Evolutionary conservation across 2,888 invertebrate species (phyloP), one percentile per base, ranked within the genome.

Genomic region (Standfussiana lucernea): DNA sequence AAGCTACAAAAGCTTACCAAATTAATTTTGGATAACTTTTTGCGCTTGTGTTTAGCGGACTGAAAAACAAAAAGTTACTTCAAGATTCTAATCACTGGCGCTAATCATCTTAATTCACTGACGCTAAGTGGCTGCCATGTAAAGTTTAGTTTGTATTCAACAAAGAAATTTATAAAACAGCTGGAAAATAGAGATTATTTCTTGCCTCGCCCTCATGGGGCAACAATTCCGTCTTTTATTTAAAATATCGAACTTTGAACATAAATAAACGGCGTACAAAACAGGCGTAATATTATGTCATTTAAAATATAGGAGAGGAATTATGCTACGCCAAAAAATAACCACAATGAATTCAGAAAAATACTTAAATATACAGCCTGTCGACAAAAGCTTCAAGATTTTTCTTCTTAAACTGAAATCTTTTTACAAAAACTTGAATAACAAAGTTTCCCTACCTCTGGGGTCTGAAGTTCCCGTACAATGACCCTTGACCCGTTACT

Each of bases 321-420:
- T 59, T 32, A 59, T 8, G 0, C 8, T 32, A 32, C 61, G 5
- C 21, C 21, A 32, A 35, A 61, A 66, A 40, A 10, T n/a, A 24
- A 24, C 5, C 28, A 24, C 50, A n/a, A 35, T 10, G 35, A 7
- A 42, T 32, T 77, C 42, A 37, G 15, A 28, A 66, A 28, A 24
- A 62, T 24, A 74, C n/a, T 47, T 18, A 15, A 10, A 53, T n/a
- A 11, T 32, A 15, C 37, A 64, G 15, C 13, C n/a, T 71, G 37
- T 24, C 28, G 32, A 62, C 40, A 8, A 40, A 71, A 74, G 21
- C 45, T 62, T 59, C 0, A 32, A 74, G 40, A n/a, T 42, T 65
- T 76, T 75, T 70, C 61, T 75, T 66, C 15, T 47, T 42, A 15
- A 84, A 83, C 72, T 76, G 7, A 70, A 72, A 72, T 69, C 24